Evolutionary conservation across 2,888 invertebrate genomes (phyloP), one percentile per base, ranked within the genome.

Genomic region (Buathra laborator): DNA sequence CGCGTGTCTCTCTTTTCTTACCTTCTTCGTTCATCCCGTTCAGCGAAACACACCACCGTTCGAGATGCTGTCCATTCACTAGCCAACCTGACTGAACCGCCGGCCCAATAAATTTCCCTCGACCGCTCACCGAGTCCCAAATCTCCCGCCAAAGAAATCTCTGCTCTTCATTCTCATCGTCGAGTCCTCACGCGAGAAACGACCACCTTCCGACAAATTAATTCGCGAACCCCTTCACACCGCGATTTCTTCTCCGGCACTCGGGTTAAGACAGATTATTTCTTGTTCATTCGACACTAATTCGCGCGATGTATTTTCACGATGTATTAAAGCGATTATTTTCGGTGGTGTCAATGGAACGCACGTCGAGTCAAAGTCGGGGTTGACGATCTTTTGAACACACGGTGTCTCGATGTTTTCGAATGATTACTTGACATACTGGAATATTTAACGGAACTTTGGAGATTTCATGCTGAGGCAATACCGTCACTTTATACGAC

Each of bases 21-120:
- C 32, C 72, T 74, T 44, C 75, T 66, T 74, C 79, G 56, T 78
- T 19, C 32, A 48, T 74, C 74, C 48, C 43, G 70, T 53, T 51
- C 53, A 46, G 32, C 72, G 37, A 1, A n/a, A 62, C 44, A n/a
- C 19, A 77, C 19, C 32, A 16, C 43, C 19, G 32, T 56, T n/a
- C 46, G 67, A 32, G 43, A 29, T 14, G 29, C 37, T 19, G 64
- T 76, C 83, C 86, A 83, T 86, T 86, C 86, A 81, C 78, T 62
- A 81, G 62, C 78, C 76, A 79, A 66, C 51, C 86, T 80, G 67
- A 86, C 84, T 83, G 75, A 68, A 83, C 59, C 85, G 76, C 43
- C 79, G 86, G 77, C 64, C 86, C 85, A 81, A 90, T 90, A 87
- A 89, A 89, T 90, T 89, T 90, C 84, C 86, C 81, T 84, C 85